Conservation (phyloP, 2,888 invertebrate genomes). For the Crossocerus cetratus region DNA sequence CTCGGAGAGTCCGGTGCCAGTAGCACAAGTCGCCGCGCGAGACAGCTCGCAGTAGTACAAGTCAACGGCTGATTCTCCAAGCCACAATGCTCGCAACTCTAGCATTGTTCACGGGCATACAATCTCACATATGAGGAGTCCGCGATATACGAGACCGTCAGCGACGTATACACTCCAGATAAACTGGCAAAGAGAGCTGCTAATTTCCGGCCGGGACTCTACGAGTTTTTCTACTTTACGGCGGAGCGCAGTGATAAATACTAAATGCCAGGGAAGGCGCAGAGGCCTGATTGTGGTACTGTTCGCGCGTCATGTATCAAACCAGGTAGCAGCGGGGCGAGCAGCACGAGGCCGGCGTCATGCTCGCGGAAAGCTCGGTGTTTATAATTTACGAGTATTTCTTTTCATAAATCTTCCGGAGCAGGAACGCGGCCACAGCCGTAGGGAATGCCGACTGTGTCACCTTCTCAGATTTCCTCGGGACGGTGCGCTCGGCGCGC, state of each 20-base stretch:
- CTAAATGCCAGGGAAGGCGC: conserved; percentile 45
- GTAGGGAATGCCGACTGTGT: conserved; percentile 40
- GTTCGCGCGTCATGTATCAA: conserved; percentile 52
- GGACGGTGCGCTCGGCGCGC: neutral
- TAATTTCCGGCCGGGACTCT: conserved; percentile 47
- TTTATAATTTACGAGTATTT: conserved; percentile 65
- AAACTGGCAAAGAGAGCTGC: conserved; percentile 38
- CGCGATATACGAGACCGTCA: too few species aligned
- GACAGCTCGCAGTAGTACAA: too few species aligned
- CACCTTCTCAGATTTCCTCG: conserved; percentile 46
- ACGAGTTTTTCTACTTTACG: conserved; percentile 54
- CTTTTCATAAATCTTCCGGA: conserved; percentile 62
- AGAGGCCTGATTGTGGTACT: conserved; percentile 9
- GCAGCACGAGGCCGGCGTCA: conserved; percentile 21
- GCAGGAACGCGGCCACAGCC: conserved; percentile 34
- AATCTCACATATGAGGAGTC: too few species aligned
- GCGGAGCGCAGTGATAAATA: conserved; percentile 51
- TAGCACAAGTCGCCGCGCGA: too few species aligned
- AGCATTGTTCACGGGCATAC: too few species aligned
- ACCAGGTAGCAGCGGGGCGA: conserved; percentile 17
- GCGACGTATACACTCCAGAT: neutral
- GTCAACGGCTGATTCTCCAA: too few species aligned
- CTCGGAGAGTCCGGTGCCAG: too few species aligned
- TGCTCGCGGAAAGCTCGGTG: conserved; percentile 35
- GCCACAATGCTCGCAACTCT: too few species aligned